Base-by-base conservation (phyloP, 2,888 invertebrate genomes). In the Eristalinus aeneus region DNA sequence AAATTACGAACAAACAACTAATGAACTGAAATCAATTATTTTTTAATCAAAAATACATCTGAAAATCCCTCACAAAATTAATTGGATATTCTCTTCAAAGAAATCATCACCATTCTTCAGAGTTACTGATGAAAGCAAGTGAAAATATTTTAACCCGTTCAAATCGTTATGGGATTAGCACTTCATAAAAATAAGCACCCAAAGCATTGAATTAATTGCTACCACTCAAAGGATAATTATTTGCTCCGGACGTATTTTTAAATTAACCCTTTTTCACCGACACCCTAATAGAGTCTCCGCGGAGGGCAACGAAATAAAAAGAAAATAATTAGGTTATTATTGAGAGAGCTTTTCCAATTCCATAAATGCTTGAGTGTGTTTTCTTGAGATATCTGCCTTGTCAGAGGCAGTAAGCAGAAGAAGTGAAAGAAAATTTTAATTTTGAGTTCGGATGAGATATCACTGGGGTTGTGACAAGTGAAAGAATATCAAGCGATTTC, bases 181-280 rank as follows among this genome's bases (percentile, higher is more conserved):
- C 74, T 80, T 75, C 46, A 80, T 75, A 69, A 80, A 69, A 80
- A 80, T 80, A 58, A 74, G 23, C 39, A 53, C 46, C n/a, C 5
- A 36, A 32, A 61, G 46, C 32, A 67, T 31, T 32, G 12, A 67
- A 58, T 53, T 34, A 36, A 67, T 36, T 36, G 12, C 20, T 32
- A 54, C 20, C 60, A 68, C 61, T 67, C 10, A 46, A 65, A 39
- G 39, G 31, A 23, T 8, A 32, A 65, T 22, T 60, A 31, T 23
- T 63, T 58, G 39, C 63, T 20, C 39, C 64, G n/a, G 69, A 74
- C 34, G 64, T 54, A 27, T 64, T 68, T 80, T 56, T 69, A 61
- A 64, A 67, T 56, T 63, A 74, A 64, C 68, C 80, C 68, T 80
- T 64, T 5, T 39, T 56, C n/a, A n/a, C 53, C 58, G 31, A 11